phyloP scores from a whole-genome alignment of 2,888 invertebrate species.

The Acanthopleura granulata region DNA sequence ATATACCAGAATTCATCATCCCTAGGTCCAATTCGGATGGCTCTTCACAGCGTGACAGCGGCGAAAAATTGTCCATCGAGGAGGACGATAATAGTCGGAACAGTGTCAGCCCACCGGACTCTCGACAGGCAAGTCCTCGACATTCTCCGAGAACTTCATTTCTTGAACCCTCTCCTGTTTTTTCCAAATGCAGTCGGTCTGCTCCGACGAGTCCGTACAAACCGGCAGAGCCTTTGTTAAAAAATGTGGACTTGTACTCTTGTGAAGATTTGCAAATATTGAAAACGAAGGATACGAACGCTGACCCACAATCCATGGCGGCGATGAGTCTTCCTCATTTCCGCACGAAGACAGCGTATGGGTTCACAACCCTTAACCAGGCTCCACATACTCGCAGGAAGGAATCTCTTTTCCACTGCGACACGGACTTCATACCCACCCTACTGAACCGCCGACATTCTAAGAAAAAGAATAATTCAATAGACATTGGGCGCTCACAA shows the following conservation, averaged over 20 bases:
- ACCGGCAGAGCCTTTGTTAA: slow-evolving; percentile 25
- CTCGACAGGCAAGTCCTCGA: slow-evolving; percentile 15
- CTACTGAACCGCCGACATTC: neutral
- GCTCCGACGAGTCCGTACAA: slow-evolving; percentile 40
- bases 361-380: slow-evolving; percentile 55
- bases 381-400: slow-evolving; percentile 55
- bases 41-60: slow-evolving; percentile 47
- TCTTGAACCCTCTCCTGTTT: neutral
- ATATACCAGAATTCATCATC: slow-evolving; percentile 61
- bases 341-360: slow-evolving; percentile 46
- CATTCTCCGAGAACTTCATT: slow-evolving; percentile 16
- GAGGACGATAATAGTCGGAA: slow-evolving; percentile 39
- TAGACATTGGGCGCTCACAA: neutral
- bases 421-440: neutral
- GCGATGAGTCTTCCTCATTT: slow-evolving; percentile 55
- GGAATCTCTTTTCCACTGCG: slow-evolving; percentile 52
- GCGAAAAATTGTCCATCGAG: slow-evolving; percentile 43
- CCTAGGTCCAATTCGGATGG: slow-evolving; percentile 47
- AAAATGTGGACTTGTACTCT: neutral
- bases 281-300: slow-evolving; percentile 40
- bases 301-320: slow-evolving; percentile 51
- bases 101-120: slow-evolving; percentile 40
- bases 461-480: neutral
- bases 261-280: slow-evolving; percentile 17
- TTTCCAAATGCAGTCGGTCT: slow-evolving; percentile 21